Percentiles rank a stretch among this genome's conserved stretches.
Conservation (phyloP, 2,888 invertebrate species). For the Aphodius sticticus region DNA sequence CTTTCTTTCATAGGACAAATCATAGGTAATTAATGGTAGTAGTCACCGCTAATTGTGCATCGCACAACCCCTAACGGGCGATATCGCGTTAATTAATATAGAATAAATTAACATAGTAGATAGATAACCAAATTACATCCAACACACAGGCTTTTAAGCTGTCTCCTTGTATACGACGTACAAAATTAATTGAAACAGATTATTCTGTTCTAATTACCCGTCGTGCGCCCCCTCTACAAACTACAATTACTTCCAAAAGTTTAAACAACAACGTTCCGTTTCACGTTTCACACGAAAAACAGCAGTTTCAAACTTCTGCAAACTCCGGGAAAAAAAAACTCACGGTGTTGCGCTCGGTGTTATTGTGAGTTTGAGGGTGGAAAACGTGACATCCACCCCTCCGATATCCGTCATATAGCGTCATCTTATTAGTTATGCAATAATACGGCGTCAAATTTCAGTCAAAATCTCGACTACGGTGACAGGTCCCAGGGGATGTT, state of each 20-base stretch:
- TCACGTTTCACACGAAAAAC: background rate
- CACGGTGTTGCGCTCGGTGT: background rate
- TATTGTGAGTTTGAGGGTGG: background rate
- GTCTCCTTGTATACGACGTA: background rate
- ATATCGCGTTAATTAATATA: background rate
- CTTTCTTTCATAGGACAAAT: no score
- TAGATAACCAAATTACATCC: background rate
- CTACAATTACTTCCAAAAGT: background rate
- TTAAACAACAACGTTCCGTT: background rate
- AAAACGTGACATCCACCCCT: no score
- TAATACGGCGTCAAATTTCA: no score
- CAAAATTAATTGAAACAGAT: background rate
- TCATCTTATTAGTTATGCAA: no score
- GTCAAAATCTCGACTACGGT: no score
- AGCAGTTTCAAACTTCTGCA: background rate
- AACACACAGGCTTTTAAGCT: background rate
- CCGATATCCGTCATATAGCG: no score
- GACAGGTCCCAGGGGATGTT: no score
- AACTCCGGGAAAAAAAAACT: background rate
- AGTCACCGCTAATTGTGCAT: no score
- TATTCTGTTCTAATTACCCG: background rate
- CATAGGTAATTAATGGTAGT: no score
- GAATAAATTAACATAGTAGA: background rate
- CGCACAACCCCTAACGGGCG: no score
- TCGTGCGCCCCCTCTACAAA: background rate